Conservation (phyloP, 2,797 vertebrate genomes). For the Epinephelus malabaricus region DNA sequence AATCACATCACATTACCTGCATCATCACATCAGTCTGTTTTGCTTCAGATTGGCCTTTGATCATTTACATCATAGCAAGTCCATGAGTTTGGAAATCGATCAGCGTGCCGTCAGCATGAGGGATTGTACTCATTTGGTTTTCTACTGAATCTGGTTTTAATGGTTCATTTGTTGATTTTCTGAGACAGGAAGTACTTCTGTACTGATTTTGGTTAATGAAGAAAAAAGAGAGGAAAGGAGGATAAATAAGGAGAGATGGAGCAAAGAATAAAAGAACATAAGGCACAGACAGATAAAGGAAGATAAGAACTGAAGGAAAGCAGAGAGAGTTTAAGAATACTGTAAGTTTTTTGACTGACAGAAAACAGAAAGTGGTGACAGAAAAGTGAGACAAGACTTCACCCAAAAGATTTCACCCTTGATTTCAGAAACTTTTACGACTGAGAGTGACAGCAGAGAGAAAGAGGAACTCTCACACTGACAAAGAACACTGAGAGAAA, state of each 20-base stretch:
- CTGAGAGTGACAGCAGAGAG: conserved; percentile 23
- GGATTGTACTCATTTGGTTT: neutral
- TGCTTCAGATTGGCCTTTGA: no score
- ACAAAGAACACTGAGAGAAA: conserved; percentile 18
- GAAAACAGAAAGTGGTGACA: conserved; percentile 37
- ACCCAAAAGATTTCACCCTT: conserved; percentile 27
- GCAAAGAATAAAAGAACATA: neutral
- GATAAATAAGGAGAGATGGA: neutral
- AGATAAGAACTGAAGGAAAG: no score
- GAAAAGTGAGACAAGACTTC: conserved; percentile 2
- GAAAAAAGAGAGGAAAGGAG: neutral
- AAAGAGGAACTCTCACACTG: neutral
- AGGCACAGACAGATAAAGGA: no score
- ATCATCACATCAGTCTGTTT: no score
- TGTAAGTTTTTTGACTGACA: neutral
- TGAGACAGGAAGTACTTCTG: conserved; percentile 21
- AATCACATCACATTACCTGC: no score
- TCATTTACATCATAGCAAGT: no score
- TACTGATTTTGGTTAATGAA: conserved; percentile 24
- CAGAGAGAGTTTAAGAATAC: neutral
- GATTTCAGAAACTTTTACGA: conserved; percentile 25
- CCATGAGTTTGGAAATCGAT: no score
- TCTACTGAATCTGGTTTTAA: neutral
- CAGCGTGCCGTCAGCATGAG: no score
- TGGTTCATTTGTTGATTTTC: conserved; percentile 27